A percentile compares a stretch with the other conserved stretches of the same genome.
phyloP scores from a whole-genome alignment of 2,113 vertebrate species.

The Plecturocebus donacophilus region DNA sequence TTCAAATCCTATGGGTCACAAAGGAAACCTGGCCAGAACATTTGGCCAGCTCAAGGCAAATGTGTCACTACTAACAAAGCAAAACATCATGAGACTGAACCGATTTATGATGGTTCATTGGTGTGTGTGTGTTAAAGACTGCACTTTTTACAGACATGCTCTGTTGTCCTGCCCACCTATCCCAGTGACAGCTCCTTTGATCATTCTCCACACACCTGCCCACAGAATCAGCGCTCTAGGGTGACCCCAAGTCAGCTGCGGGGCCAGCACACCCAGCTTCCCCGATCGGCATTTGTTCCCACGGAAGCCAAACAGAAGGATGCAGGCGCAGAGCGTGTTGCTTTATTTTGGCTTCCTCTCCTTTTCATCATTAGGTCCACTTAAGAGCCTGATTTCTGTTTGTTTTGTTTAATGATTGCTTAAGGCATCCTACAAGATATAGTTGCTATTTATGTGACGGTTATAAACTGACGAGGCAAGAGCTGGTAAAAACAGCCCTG shows the following conservation, averaged over 20 bases:
- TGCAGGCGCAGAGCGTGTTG: not conserved
- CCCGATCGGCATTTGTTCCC: not conserved
- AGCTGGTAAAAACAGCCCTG: not conserved
- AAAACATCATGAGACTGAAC: not conserved
- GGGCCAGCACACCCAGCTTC: not conserved
- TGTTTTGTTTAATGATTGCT: slow-evolving; percentile 35
- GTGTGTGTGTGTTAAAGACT: not conserved
- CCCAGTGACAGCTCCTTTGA: not conserved
- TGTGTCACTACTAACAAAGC: not conserved
- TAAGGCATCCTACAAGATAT: slow-evolving; percentile 6
- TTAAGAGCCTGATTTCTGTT: not conserved
- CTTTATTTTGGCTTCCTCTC: not conserved
- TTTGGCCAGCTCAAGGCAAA: not conserved
- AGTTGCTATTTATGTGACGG: not conserved
- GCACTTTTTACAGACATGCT: not conserved
- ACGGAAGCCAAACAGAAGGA: slow-evolving; percentile 29
- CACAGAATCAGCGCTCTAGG: not conserved
- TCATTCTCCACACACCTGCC: not conserved
- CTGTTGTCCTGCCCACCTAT: not conserved
- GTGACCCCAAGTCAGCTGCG: not conserved
- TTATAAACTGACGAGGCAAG: not conserved
- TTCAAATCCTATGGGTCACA: not conserved
- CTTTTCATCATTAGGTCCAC: not conserved
- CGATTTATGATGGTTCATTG: not conserved
- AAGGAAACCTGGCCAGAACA: slow-evolving; percentile 38